Evolutionary conservation across 2,888 invertebrate species (phyloP), one percentile per base, ranked within the genome.

Genomic region (Ecdyonurus torrentis): DNA sequence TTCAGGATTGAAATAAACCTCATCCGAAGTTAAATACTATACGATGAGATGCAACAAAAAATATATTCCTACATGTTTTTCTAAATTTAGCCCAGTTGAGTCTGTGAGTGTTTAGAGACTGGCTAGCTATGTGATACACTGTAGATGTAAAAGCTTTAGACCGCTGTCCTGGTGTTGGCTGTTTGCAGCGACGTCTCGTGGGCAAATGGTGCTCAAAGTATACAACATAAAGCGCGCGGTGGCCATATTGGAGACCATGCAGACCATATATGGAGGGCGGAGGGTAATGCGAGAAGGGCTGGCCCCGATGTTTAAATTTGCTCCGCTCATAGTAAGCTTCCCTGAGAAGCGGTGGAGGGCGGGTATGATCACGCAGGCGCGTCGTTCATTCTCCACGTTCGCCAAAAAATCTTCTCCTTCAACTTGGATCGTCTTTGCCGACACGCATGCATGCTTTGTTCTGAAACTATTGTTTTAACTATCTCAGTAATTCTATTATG

Each of bases 201-300:
- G 15, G 37, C 37, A 37, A 37, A 37, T 37, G 37, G 37, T 37
- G 37, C 37, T 37, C 37, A 10, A 37, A 15, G 37, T 10, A 15
- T 10, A 15, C 37, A 37, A 5, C 37, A 37, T 5, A 5, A 5
- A 37, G 37, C 37, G 37, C 37, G 37, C 37, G 37, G 37, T 15
- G 37, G 37, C 37, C 37, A 37, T 37, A 5, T 37, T 37, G 37
- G 37, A 37, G 37, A 15, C 37, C 5, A 10, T 10, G 37, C 37
- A 15, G 15, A 15, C 37, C 37, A 37, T 37, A 37, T 37, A 37
- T 37, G 37, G 37, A 5, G 37, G 37, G 37, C 37, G 37, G 37
- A 37, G 37, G 37, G 55, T 55, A 55, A 55, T n/a, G 55, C 55
- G 55, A 55, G 55, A 55, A 55, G 55, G 55, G n/a, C 55, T 55